Conservation (phyloP, 2,113 vertebrate genomes). For the Odocoileus hemionus region DNA sequence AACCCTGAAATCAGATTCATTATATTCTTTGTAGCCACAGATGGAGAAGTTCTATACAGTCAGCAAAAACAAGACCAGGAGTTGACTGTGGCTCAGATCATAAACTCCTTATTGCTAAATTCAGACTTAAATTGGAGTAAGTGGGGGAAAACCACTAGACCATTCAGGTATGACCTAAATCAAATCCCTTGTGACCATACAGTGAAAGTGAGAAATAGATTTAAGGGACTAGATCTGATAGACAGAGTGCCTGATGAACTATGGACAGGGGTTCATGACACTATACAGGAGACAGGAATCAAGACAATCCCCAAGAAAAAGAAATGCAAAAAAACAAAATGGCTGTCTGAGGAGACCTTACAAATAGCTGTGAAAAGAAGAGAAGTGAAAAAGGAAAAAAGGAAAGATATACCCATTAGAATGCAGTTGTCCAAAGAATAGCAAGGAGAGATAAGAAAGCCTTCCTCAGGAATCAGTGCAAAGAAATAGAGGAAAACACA, state of each 20-base stretch:
- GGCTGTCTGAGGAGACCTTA: neutral
- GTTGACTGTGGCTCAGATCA: neutral
- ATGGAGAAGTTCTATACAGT: neutral
- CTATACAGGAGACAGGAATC: neutral
- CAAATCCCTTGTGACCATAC: neutral
- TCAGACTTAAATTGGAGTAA: neutral
- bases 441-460: neutral
- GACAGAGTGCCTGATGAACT: neutral
- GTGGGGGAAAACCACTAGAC: neutral
- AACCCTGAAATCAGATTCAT: fast-evolving
- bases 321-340: neutral
- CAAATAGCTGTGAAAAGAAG: neutral
- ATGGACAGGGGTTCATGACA: fast-evolving
- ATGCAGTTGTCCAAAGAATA: neutral
- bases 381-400: neutral
- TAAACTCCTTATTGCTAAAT: neutral
- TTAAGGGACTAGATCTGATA: neutral
- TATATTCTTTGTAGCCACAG: neutral
- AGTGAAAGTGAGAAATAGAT: neutral
- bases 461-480: neutral
- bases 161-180: neutral
- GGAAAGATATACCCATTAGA: neutral
- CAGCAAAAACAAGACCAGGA: neutral
- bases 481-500: neutral
- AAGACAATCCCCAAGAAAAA: neutral